phyloP scores from a whole-genome alignment of 2,888 invertebrate genomes.

The Drosophila mimica region DNA sequence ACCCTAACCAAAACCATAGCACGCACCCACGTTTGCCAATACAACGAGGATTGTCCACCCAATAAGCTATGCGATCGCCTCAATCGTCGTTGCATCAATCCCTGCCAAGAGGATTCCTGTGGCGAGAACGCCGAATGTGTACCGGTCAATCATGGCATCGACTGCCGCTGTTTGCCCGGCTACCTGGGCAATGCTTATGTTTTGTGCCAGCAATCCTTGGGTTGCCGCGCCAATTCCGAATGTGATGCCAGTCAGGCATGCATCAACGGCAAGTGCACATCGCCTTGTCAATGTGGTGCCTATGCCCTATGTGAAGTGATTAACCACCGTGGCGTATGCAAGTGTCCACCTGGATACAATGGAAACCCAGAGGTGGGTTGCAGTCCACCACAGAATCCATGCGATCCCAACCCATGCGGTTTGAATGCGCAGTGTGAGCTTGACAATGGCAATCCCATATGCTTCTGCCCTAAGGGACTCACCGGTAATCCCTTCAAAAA shows the following conservation, averaged over 20 bases:
- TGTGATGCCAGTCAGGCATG: constrained; percentile 91
- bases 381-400: constrained; percentile 91
- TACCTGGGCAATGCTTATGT: constrained; percentile 92
- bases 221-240: constrained; percentile 90
- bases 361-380: constrained; percentile 92
- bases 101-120: constrained; percentile 92
- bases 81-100: constrained; percentile 93
- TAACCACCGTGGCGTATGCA: constrained; percentile 92
- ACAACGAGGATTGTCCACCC: constrained; percentile 96
- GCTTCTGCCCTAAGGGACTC: constrained; percentile 94
- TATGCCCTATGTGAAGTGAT: constrained; percentile 93
- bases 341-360: constrained; percentile 92
- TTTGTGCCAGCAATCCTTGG: constrained; percentile 89
- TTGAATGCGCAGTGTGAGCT: constrained; percentile 92
- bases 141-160: constrained; percentile 90
- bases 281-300: constrained; percentile 91
- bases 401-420: constrained; percentile 95
- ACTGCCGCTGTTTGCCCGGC: constrained; percentile 91
- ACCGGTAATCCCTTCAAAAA: constrained; percentile 96
- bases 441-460: constrained; percentile 94
- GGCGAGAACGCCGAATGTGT: constrained; percentile 93
- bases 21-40: constrained; percentile 89
- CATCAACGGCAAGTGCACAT: constrained; percentile 90
- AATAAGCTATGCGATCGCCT: constrained; percentile 93
- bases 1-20: constrained; percentile 53